Conservation (phyloP, 1,140 invertebrate genomes). For the Armadillidium nasatum region DNA sequence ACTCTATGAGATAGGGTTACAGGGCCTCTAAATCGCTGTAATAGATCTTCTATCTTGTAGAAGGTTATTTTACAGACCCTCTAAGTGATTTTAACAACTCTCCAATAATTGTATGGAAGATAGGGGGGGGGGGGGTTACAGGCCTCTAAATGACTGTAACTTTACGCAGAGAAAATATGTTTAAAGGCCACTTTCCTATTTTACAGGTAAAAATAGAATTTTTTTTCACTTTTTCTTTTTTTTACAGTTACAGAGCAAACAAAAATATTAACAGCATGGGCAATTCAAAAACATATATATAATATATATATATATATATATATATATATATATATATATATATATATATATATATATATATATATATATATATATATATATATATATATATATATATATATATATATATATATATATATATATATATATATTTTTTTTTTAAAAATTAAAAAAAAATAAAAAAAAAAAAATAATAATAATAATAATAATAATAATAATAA, state of each 20-base stretch:
- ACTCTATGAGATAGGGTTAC: no score
- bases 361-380: slow-evolving; percentile 15
- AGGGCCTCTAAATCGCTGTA: no score
- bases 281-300: background rate
- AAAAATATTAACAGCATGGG: background rate
- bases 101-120: no score
- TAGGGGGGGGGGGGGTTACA: no score
- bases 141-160: no score
- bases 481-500: background rate
- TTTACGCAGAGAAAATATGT: no score
- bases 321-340: background rate
- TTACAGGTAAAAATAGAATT: background rate
- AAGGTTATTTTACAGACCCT: background rate
- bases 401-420: slow-evolving; percentile 10
- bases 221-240: no score
- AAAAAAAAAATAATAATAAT: background rate
- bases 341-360: slow-evolving; percentile 11
- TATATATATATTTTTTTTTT: background rate
- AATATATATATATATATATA: slow-evolving; percentile 10
- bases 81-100: background rate
- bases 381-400: slow-evolving; percentile 12
- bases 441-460: background rate
- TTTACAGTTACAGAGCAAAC: background rate
- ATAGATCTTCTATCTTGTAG: background rate
- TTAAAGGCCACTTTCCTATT: background rate